Evolutionary conservation across 2,888 invertebrate genomes (phyloP).

Genomic region (Pegoplata infirma): DNA sequence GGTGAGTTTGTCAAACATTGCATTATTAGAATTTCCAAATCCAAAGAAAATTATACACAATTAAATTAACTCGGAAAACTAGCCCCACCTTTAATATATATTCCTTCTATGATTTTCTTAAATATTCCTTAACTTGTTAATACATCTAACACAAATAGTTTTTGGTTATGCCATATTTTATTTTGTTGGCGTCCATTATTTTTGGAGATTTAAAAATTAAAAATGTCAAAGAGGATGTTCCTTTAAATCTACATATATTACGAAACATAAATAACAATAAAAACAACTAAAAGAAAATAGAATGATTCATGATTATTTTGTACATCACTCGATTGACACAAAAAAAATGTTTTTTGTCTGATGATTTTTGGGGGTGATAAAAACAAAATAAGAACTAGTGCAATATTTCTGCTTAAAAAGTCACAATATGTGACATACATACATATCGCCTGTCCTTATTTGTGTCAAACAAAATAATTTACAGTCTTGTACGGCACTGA

Average conservation of each 20-base stretch:
- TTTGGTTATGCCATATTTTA: background rate
- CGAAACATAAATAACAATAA: slow-evolving; percentile 18
- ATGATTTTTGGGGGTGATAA: slow-evolving; percentile 21
- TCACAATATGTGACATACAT: background rate
- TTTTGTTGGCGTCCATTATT: background rate
- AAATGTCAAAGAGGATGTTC: slow-evolving; percentile 5
- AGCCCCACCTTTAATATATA: background rate
- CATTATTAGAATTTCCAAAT: background rate
- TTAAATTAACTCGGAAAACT: no score
- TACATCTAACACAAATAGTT: no score
- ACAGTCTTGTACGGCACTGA: background rate
- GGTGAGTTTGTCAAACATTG: background rate
- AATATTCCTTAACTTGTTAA: no score
- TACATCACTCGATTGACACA: background rate
- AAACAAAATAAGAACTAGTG: slow-evolving; percentile 5
- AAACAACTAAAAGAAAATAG: background rate
- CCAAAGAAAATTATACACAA: background rate
- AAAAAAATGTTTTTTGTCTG: slow-evolving; percentile 2
- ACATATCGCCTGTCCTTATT: slow-evolving; percentile 26
- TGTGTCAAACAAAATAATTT: background rate
- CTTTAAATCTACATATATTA: slow-evolving; percentile 24
- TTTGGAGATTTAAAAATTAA: background rate
- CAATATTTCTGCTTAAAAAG: background rate
- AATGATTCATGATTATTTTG: slow-evolving; percentile 36
- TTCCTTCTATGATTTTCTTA: no score